Evolutionary conservation across 2,797 vertebrate species (phyloP).

Genomic region (Luscinia luscinia): DNA sequence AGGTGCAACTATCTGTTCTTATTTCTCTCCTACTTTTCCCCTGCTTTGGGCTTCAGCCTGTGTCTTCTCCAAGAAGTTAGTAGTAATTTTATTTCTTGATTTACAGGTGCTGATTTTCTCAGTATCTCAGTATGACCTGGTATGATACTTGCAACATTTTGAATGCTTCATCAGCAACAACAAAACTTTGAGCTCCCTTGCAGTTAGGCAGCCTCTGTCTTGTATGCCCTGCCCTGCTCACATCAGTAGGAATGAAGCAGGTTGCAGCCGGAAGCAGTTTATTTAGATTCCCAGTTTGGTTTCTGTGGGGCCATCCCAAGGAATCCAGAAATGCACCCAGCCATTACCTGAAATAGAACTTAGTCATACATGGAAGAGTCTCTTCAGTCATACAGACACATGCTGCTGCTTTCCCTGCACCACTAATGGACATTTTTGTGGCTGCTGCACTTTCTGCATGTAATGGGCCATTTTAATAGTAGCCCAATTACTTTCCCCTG

Average conservation of each 20-base stretch:
- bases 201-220: not conserved
- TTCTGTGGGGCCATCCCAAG: constrained; percentile 31
- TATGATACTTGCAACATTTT: not conserved
- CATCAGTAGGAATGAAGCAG: not conserved
- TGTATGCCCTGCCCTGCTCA: not conserved
- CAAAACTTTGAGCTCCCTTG: not conserved
- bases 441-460: constrained; percentile 30
- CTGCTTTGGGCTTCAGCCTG: not conserved
- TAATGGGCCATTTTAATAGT: constrained; percentile 19
- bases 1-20: not conserved
- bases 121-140: not conserved
- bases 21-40: not conserved
- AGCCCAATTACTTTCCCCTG: not conserved
- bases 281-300: not conserved
- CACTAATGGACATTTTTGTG: constrained; percentile 47
- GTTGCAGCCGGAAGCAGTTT: not conserved
- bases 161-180: not conserved
- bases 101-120: not conserved
- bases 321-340: constrained; percentile 20
- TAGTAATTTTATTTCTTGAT: not conserved
- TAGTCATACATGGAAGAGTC: not conserved
- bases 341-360: constrained; percentile 10
- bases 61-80: not conserved
- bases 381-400: not conserved
- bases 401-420: not conserved